Conservation (phyloP, 2,888 invertebrate species). For the Amphipoea oculea region DNA sequence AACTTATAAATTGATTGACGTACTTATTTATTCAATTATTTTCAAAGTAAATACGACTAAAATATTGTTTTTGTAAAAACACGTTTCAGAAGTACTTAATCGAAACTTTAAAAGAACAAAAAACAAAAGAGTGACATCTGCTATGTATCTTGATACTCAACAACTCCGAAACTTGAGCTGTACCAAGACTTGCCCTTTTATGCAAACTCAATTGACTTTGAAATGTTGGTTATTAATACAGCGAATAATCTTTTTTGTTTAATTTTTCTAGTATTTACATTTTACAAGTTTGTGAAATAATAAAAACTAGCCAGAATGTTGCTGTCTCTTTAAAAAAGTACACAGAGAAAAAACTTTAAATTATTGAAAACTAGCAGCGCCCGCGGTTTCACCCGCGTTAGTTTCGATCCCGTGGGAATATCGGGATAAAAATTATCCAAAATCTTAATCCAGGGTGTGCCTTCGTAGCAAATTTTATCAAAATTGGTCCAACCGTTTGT, state of each 20-base stretch:
- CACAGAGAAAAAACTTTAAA: background rate
- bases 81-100: background rate
- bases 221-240: conserved; percentile 28
- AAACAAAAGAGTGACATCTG: conserved; percentile 44
- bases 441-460: no score
- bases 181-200: conserved; percentile 26
- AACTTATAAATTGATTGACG: background rate
- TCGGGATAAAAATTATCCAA: no score
- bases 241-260: conserved; percentile 6
- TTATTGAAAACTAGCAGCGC: background rate
- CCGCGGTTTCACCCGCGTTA: no score
- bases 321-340: background rate
- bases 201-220: conserved; percentile 25
- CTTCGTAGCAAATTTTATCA: no score
- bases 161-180: conserved; percentile 34
- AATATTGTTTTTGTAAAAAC: background rate
- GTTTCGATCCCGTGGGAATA: no score
- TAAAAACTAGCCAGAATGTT: background rate
- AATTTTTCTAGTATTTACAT: conserved; percentile 22
- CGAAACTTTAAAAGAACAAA: conserved; percentile 12
- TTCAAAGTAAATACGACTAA: background rate
- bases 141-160: background rate
- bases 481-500: no score
- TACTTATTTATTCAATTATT: background rate
- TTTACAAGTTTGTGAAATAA: conserved; percentile 12